These are phyloP conservation scores for Buphagus erythrorhynchus DNA, from an alignment of 2,797 vertebrate genomes.

Conservation along the genomic window DNA sequence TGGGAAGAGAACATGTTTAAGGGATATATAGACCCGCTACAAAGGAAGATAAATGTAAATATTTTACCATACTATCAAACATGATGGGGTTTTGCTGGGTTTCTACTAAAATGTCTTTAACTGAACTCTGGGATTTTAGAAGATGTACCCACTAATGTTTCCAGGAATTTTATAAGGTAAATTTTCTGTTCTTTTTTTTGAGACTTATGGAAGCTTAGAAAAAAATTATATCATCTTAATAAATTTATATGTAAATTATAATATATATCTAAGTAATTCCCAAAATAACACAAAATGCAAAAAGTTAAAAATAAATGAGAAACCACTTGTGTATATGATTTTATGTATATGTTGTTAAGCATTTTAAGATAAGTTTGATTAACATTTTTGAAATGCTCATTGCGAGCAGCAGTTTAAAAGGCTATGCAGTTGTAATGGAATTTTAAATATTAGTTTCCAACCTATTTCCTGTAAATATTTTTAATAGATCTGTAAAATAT, in stretches of 20 bases:
- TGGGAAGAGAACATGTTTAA: background rate
- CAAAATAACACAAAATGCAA: background rate
- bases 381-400: background rate
- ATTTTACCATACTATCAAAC: background rate
- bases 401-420: background rate
- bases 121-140: background rate
- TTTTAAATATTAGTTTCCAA: background rate
- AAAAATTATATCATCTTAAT: background rate
- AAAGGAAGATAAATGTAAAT: background rate
- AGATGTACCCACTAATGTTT: background rate
- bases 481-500: background rate
- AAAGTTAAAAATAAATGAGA: background rate
- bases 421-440: background rate
- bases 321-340: fast-evolving
- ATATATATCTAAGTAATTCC: background rate
- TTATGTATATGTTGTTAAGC: background rate
- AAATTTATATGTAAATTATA: background rate
- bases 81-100: background rate
- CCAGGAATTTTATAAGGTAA: background rate
- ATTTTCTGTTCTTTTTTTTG: background rate
- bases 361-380: background rate
- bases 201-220: background rate
- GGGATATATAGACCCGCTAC: background rate
- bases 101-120: background rate
- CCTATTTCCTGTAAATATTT: background rate